A percentile compares a stretch with the other conserved stretches of the same genome.
Evolutionary conservation across 2,888 invertebrate species (phyloP).

Genomic region (Oscheius onirici): DNA sequence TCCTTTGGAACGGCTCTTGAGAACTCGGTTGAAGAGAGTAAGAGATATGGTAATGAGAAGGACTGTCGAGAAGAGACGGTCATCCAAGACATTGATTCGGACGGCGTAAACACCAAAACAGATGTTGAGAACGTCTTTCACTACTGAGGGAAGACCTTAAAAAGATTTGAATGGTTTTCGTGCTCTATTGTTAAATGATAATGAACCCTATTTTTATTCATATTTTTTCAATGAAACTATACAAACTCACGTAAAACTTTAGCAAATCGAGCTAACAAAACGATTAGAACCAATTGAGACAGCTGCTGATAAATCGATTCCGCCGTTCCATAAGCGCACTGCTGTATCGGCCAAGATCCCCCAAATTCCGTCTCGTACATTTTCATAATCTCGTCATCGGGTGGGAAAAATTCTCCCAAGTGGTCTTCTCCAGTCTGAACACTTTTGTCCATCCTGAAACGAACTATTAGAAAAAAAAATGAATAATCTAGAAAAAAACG

Average conservation of each 20-base stretch:
- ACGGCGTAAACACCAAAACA: conserved; percentile 11
- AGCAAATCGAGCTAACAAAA: conserved; percentile 4
- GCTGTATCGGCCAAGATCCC: not conserved
- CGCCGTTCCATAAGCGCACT: conserved; percentile 15
- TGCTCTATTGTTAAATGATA: no score
- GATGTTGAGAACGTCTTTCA: not conserved
- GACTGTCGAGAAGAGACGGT: conserved; percentile 13
- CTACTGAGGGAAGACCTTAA: conserved; percentile 5
- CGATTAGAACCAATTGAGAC: conserved; percentile 2
- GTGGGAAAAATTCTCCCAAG: conserved; percentile 7
- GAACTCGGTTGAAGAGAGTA: not conserved
- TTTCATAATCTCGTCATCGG: conserved; percentile 10
- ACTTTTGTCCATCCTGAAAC: not conserved
- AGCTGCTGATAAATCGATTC: conserved; percentile 20
- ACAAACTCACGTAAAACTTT: conserved; percentile 16
- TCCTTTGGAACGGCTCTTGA: conserved; percentile 10
- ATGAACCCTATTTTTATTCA: no score
- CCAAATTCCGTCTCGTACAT: conserved; percentile 10
- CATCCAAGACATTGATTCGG: not conserved
- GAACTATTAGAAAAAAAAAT: not conserved
- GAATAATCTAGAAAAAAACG: not conserved
- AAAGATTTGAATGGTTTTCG: not conserved
- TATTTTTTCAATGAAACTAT: not conserved
- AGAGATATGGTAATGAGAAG: conserved; percentile 1
- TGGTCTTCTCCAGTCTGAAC: not conserved